Evolutionary conservation across 1,140 invertebrate genomes (phyloP).

Genomic region (Drosophila novamexicana): DNA sequence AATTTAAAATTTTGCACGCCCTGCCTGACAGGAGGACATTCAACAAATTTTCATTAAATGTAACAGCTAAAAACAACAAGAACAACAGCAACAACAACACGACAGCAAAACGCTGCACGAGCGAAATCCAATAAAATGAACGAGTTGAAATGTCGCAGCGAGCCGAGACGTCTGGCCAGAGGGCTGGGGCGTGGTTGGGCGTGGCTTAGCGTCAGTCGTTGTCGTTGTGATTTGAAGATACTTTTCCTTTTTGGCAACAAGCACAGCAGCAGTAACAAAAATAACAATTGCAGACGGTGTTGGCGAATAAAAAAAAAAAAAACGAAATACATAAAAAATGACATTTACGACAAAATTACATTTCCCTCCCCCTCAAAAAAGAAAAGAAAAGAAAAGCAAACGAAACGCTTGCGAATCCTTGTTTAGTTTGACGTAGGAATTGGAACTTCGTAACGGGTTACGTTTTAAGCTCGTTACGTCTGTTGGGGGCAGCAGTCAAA

Average conservation of each 20-base stretch:
- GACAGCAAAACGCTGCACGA: not conserved
- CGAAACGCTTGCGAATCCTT: conserved; percentile 10
- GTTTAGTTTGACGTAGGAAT: conserved; percentile 6
- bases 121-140: conserved; percentile 68
- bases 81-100: not conserved
- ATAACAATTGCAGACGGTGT: conserved; percentile 65
- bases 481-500: conserved; percentile 36
- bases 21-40: conserved; percentile 52
- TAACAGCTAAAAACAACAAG: conserved; percentile 45
- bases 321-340: conserved; percentile 66
- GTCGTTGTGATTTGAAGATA: conserved; percentile 68
- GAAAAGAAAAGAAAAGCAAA: conserved; percentile 26
- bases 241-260: conserved; percentile 55
- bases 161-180: not conserved
- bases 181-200: not conserved
- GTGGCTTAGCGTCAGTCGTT: conserved; percentile 45
- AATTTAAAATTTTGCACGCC: conserved; percentile 77
- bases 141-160: conserved; percentile 64
- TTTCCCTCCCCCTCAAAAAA: conserved; percentile 38
- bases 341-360: conserved; percentile 76
- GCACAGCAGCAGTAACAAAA: conserved; percentile 40
- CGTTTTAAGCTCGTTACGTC: conserved; percentile 61
- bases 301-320: conserved; percentile 8
- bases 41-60: conserved; percentile 78
- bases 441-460: conserved; percentile 21